Evolutionary conservation across 1,140 invertebrate species (phyloP).

Genomic region (Zaprionus vittiger): DNA sequence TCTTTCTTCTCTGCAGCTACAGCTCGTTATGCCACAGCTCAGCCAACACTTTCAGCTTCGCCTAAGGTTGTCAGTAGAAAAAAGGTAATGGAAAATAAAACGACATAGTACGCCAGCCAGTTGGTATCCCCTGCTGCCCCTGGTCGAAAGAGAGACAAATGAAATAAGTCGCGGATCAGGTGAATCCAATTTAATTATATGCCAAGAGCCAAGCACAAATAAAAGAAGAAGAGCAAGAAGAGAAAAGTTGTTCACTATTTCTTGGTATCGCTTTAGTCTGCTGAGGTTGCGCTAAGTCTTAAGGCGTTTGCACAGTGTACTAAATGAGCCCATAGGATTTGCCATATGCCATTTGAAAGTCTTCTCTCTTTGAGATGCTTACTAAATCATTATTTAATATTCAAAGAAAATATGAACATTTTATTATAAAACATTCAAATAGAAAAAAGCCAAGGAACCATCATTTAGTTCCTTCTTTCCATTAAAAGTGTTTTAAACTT

Average conservation of each 20-base stretch:
- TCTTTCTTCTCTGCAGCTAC: not conserved
- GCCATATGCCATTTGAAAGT: too few species aligned
- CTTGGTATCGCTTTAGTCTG: not conserved
- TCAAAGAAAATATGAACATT: too few species aligned
- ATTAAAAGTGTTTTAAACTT: too few species aligned
- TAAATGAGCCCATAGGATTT: too few species aligned
- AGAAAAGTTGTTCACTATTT: not conserved
- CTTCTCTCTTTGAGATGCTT: too few species aligned
- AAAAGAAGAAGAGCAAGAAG: not conserved
- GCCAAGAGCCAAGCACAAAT: not conserved
- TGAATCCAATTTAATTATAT: conserved; percentile 8
- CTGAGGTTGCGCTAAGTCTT: not conserved
- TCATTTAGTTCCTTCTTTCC: too few species aligned
- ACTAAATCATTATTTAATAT: too few species aligned
- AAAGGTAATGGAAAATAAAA: not conserved
- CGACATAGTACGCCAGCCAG: not conserved
- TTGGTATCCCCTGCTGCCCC: not conserved
- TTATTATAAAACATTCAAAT: too few species aligned
- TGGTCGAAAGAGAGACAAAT: not conserved
- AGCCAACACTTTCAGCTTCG: not conserved
- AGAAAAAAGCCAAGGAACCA: too few species aligned
- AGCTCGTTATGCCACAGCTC: not conserved
- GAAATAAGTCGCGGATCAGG: conserved; percentile 6
- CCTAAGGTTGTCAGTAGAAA: not conserved
- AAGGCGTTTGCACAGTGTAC: too few species aligned